These are phyloP conservation scores for Coleophora deauratella DNA, from an alignment of 2,888 invertebrate species.

Conservation along the genomic window DNA sequence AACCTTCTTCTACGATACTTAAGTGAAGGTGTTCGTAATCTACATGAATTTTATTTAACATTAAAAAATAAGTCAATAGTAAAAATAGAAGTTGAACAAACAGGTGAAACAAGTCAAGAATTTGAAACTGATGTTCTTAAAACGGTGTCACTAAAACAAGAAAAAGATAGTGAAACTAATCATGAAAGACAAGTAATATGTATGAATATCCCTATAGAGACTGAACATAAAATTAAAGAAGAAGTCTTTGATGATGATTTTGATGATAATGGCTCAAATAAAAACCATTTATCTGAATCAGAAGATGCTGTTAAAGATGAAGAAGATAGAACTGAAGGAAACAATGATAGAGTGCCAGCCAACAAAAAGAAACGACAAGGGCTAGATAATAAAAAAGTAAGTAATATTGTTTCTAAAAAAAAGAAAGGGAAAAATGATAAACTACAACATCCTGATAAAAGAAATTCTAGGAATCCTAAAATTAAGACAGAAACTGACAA, in stretches of 20 bases:
- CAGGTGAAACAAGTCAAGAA: conserved; percentile 11
- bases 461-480: conserved; percentile 2
- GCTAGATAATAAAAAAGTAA: background rate
- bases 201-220: no score
- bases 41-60: conserved; percentile 19
- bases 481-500: conserved; percentile 1
- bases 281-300: no score
- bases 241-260: no score
- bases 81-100: conserved; percentile 15
- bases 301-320: no score
- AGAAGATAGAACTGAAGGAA: no score
- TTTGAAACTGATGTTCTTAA: background rate
- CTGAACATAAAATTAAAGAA: no score
- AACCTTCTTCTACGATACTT: conserved; percentile 21
- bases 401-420: background rate
- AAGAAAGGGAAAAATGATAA: background rate
- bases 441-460: background rate
- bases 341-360: no score
- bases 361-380: no score
- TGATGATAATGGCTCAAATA: no score
- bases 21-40: conserved; percentile 10
- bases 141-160: background rate
- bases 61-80: conserved; percentile 11
- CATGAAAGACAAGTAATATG: background rate
- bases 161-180: background rate